Conservation (phyloP, 2,888 invertebrate species). For the Campoplex capitator region DNA sequence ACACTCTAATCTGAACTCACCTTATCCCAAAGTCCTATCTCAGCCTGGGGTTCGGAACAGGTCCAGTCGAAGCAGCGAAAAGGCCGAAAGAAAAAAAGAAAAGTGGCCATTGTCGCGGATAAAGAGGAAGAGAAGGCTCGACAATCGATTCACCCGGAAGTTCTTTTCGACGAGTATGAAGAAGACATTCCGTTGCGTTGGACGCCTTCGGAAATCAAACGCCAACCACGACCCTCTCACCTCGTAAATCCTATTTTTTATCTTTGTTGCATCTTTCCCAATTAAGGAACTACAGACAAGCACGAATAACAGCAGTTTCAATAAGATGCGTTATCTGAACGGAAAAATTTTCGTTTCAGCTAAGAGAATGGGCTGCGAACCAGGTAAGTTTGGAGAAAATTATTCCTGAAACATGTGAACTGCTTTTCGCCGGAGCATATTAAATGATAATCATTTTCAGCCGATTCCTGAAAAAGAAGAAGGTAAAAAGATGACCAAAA, state of each 20-base stretch:
- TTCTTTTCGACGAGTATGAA: constrained; percentile 73
- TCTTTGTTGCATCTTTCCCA: not conserved
- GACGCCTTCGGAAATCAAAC: constrained; percentile 38
- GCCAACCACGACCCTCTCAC: constrained; percentile 53
- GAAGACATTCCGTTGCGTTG: constrained; percentile 63
- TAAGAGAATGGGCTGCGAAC: not conserved
- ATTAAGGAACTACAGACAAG: not conserved
- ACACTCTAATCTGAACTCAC: not conserved
- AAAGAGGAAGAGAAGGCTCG: constrained; percentile 54
- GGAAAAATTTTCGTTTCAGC: not conserved
- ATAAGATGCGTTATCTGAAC: not conserved
- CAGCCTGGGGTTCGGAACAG: constrained; percentile 36
- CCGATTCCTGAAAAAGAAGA: constrained; percentile 47
- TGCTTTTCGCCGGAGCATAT: not conserved
- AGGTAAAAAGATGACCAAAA: constrained; percentile 67
- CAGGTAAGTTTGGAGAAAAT: not conserved
- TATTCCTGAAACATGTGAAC: not conserved
- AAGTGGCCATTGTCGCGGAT: constrained; percentile 31
- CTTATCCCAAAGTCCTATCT: not conserved
- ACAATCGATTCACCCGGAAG: constrained; percentile 27
- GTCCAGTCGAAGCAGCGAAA: constrained; percentile 20
- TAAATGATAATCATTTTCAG: constrained; percentile 26
- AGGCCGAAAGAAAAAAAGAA: constrained; percentile 46
- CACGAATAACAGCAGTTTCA: no score
- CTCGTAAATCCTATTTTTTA: constrained; percentile 59